A percentile compares a stretch with the other conserved stretches of the same genome.
These are phyloP conservation scores for Gymnobelideus leadbeateri DNA, from an alignment of 2,113 vertebrate species.

Conservation along the genomic window DNA sequence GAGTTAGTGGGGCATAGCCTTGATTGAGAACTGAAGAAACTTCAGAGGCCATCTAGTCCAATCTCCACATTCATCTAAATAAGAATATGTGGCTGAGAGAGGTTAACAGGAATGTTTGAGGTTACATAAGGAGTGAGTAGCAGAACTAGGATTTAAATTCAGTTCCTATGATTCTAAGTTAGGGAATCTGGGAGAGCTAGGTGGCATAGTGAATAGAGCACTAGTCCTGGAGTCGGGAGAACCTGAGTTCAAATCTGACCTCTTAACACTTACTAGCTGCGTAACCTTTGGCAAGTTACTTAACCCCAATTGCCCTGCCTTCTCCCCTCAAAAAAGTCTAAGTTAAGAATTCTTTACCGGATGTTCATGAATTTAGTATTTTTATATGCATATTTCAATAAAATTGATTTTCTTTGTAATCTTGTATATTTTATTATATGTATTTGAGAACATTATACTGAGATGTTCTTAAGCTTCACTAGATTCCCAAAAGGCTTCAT, in stretches of 20 bases:
- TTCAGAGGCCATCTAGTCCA: neutral
- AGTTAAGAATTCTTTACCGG: neutral
- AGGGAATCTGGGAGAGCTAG: neutral
- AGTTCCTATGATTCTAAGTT: neutral
- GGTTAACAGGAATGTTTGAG: neutral
- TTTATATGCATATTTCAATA: neutral
- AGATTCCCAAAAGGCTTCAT: neutral
- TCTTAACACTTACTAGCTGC: too few species aligned
- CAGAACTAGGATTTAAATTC: neutral
- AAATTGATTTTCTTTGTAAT: neutral
- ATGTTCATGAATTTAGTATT: neutral
- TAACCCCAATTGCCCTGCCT: too few species aligned
- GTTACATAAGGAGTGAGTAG: neutral
- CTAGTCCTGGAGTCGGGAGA: too few species aligned
- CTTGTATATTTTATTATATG: neutral
- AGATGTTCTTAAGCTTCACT: neutral
- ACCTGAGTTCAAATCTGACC: too few species aligned
- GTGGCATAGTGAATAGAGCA: too few species aligned
- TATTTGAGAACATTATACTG: neutral
- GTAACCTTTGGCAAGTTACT: too few species aligned
- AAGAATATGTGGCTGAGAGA: neutral
- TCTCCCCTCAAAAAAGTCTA: neutral
- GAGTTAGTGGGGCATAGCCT: neutral
- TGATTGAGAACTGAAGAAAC: neutral
- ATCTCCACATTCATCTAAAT: neutral